Evolutionary conservation across 2,797 vertebrate genomes (phyloP).

Genomic region (Silurus lanzhouensis): DNA sequence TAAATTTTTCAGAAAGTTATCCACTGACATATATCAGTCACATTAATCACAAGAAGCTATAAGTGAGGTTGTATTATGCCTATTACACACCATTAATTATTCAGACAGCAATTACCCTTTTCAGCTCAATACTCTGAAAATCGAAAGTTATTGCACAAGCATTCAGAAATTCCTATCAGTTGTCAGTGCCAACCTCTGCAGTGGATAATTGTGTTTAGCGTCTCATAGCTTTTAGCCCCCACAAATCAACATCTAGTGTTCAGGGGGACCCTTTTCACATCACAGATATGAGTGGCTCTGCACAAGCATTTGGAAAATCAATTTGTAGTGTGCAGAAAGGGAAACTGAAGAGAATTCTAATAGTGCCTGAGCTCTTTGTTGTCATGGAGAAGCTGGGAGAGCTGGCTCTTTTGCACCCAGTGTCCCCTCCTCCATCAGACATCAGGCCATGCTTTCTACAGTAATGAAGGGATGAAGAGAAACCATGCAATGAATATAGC

Average conservation of each 20-base stretch:
- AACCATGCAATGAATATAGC: slow-evolving; percentile 28
- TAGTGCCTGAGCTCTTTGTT: slow-evolving; percentile 32
- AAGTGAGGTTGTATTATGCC: neutral
- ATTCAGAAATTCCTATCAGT: neutral
- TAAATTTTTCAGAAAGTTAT: neutral
- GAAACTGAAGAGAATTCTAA: slow-evolving; percentile 42
- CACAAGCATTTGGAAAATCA: slow-evolving; percentile 41
- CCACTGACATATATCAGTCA: neutral
- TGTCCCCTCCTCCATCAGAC: slow-evolving; percentile 27
- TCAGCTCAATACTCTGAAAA: slow-evolving; percentile 4
- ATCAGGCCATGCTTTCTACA: slow-evolving; percentile 18
- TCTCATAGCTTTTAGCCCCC: neutral
- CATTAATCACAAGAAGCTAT: neutral
- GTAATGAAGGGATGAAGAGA: slow-evolving; percentile 3
- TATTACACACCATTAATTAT: slow-evolving; percentile 34
- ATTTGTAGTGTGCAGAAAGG: slow-evolving; percentile 39
- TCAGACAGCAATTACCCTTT: slow-evolving; percentile 9
- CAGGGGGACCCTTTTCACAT: slow-evolving; percentile 1
- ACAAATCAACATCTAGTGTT: slow-evolving; percentile 13
- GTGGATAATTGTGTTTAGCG: neutral
- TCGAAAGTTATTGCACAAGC: neutral
- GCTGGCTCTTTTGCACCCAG: slow-evolving; percentile 17
- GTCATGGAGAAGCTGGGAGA: slow-evolving; percentile 48
- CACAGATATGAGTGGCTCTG: slow-evolving; percentile 21
- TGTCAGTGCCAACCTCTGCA: neutral